These are phyloP conservation scores for Caenorhabditis becei DNA, from an alignment of 2,888 invertebrate species.

Conservation along the genomic window DNA sequence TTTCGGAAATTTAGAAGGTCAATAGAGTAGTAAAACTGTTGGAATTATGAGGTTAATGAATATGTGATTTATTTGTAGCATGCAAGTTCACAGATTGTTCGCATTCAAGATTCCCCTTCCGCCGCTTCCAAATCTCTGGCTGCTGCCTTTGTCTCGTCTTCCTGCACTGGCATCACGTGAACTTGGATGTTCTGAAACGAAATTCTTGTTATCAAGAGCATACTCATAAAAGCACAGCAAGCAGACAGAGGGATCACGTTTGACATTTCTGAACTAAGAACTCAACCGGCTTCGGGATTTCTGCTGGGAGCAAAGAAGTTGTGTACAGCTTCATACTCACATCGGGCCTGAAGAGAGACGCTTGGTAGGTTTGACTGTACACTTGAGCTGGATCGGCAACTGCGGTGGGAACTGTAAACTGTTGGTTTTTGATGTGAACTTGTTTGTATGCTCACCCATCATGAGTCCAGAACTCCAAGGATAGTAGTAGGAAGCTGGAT, in stretches of 20 bases:
- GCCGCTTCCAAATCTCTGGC: constrained; percentile 54
- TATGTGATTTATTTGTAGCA: background rate
- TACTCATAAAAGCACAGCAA: too few species aligned
- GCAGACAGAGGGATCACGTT: too few species aligned
- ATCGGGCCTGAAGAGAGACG: constrained; percentile 32
- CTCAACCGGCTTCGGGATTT: constrained; percentile 28
- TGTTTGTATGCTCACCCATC: constrained; percentile 20
- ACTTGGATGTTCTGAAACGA: constrained; percentile 48
- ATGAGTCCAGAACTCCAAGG: constrained; percentile 27
- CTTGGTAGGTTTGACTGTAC: constrained; percentile 16
- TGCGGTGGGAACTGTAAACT: constrained; percentile 4
- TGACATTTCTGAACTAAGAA: constrained; percentile 4
- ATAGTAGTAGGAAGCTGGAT: constrained; percentile 24
- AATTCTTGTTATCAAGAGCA: too few species aligned
- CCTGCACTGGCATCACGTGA: constrained; percentile 51
- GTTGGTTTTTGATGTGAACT: background rate
- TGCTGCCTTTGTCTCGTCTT: constrained; percentile 57
- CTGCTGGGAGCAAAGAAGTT: constrained; percentile 8
- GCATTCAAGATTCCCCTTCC: constrained; percentile 28
- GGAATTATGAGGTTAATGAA: too few species aligned
- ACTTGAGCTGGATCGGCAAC: constrained; percentile 24
- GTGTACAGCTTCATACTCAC: constrained; percentile 42
- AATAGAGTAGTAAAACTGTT: too few species aligned
- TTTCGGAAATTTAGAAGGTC: too few species aligned
- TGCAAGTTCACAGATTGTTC: too few species aligned